Base-by-base conservation (phyloP, 1,140 invertebrate genomes). In the Heliothis virescens region DNA sequence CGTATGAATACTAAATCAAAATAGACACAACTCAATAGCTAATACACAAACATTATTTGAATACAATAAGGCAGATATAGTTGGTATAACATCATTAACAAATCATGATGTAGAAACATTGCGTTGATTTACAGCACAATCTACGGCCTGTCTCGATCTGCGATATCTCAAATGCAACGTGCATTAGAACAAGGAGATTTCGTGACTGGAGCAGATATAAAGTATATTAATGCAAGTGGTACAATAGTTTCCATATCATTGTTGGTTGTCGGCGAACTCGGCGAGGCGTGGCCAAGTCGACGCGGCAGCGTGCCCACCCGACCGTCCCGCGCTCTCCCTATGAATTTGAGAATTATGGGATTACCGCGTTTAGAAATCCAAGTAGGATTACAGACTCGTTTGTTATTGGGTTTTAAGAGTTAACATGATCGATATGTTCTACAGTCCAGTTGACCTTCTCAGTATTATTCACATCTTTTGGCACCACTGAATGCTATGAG, bases 221-320 rank as follows among this genome's bases (percentile, higher is more conserved):
- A 74, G 53, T 73, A 72, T 83, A 83, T 80, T 79, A 83, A 85
- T 79, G 81, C 85, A 80, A 79, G 63, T 83, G 65, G 79, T 82
- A 81, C 80, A 86, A 84, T 84, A 76, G 81, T 83, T 85, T 80
- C 50, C 77, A 85, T 83, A 83, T 84, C 63, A 79, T 77, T 78
- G 59, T 76, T 53, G 79, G 75, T 76, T 63, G 80, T 76, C 77
- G 79, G 50, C 76, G 82, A 41, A 72, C 55, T 75, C 75, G 80
- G 18, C 83, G 86, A 85, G 75, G 86, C 82, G 83, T 84, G 81
- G 79, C 81, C 67, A 79, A 78, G 21, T 69, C 73, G 76, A 63
- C 50, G 59, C 59, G n/a, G 59, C 29, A 69, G 67, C 79, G 81
- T 78, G 80, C 55, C 79, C 85, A 88, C 72, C 85, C 81, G 78